A percentile compares a stretch with the other conserved stretches of the same genome.
These are phyloP conservation scores for Tachysurus fulvidraco DNA, from an alignment of 2,113 vertebrate genomes.

Conservation along the genomic window DNA sequence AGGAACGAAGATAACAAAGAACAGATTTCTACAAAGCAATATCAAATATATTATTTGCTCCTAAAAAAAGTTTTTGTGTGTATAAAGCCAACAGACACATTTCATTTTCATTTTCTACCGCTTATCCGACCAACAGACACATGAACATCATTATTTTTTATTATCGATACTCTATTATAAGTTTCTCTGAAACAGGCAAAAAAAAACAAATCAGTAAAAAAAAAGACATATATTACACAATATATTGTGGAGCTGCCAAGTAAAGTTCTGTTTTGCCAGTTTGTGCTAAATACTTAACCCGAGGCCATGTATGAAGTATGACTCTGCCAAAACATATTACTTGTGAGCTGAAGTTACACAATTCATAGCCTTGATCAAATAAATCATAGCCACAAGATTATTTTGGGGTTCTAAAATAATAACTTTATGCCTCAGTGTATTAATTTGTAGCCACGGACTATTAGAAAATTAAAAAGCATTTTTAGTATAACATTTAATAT, in stretches of 20 bases:
- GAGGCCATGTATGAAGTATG: not conserved
- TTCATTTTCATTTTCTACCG: no score
- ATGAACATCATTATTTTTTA: not conserved
- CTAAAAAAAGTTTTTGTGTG: not conserved
- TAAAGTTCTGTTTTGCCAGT: not conserved
- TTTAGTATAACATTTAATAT: not conserved
- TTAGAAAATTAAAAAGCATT: no score
- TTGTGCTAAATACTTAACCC: not conserved
- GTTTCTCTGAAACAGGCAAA: not conserved
- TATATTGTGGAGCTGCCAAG: not conserved
- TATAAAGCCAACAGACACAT: not conserved
- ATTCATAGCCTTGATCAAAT: not conserved
- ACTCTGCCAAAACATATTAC: not conserved
- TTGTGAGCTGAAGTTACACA: not conserved
- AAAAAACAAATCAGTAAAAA: not conserved
- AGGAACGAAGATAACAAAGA: conserved; percentile 51
- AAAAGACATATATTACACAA: not conserved
- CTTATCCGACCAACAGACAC: no score
- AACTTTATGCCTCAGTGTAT: not conserved
- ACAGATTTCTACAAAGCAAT: not conserved
- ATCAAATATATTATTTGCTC: no score
- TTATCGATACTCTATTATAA: not conserved
- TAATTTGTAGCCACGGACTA: no score
- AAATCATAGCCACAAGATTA: not conserved
- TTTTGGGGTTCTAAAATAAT: not conserved